phyloP scores from a whole-genome alignment of 2,113 vertebrate species.

The Perca schrenkii region DNA sequence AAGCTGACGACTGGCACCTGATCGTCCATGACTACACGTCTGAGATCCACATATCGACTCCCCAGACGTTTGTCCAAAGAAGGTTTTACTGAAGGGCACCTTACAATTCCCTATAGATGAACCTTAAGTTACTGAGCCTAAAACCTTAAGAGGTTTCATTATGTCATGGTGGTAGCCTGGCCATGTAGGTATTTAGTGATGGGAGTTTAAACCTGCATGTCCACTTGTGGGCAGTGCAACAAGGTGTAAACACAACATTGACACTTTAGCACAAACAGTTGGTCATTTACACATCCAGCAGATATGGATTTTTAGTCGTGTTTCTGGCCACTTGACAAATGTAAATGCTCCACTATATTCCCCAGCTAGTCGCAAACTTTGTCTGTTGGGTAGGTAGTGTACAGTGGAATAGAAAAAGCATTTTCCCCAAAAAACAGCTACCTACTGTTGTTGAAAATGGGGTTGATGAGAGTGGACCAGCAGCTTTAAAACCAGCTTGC shows the following conservation, averaged over 20 bases:
- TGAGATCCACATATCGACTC: background rate
- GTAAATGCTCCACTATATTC: too few species aligned
- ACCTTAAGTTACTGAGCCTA: background rate
- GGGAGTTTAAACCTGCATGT: background rate
- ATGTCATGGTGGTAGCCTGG: background rate
- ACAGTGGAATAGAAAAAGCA: too few species aligned
- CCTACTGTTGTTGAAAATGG: background rate
- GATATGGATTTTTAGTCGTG: background rate
- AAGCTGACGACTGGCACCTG: background rate
- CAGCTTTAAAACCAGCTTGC: background rate
- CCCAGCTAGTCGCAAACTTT: too few species aligned
- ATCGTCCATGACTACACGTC: background rate
- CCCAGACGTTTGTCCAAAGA: background rate
- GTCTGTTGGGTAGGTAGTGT: too few species aligned
- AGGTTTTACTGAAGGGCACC: conserved; percentile 20
- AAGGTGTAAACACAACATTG: background rate
- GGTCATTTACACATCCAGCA: background rate
- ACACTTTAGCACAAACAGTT: too few species aligned
- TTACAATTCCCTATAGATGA: background rate
- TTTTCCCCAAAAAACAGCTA: too few species aligned
- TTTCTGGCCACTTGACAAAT: too few species aligned
- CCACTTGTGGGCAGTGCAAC: background rate
- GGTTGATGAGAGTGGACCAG: background rate
- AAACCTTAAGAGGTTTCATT: background rate
- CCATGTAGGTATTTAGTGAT: background rate